These are phyloP conservation scores for Apeltes quadracus DNA, from an alignment of 2,113 vertebrate species.

Conservation along the genomic window DNA sequence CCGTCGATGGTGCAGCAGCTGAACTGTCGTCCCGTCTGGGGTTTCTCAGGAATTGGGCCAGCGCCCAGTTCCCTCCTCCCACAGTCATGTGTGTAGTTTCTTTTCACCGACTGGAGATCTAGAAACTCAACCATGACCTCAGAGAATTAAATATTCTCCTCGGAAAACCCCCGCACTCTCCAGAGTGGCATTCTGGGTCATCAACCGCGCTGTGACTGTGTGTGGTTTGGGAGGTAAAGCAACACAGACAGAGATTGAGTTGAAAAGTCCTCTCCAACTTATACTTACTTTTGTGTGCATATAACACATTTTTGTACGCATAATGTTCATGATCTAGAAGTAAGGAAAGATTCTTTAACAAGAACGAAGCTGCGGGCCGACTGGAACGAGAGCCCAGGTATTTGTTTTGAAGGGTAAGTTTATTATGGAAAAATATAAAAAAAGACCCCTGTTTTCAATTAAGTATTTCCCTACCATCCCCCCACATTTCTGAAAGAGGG, in stretches of 20 bases:
- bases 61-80: slow-evolving; percentile 56
- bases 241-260: slow-evolving; percentile 4
- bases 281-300: slow-evolving; percentile 5
- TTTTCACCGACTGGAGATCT: slow-evolving; percentile 58
- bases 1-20: slow-evolving; percentile 36
- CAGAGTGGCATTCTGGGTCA: slow-evolving; percentile 43
- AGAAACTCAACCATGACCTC: slow-evolving; percentile 68
- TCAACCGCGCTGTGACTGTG: slow-evolving; percentile 47
- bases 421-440: slow-evolving; percentile 79
- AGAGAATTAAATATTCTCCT: slow-evolving; percentile 66
- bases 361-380: slow-evolving; percentile 31
- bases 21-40: slow-evolving; percentile 24
- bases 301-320: slow-evolving; percentile 32
- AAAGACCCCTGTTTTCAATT: slow-evolving; percentile 78
- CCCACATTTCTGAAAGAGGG: slow-evolving; percentile 46
- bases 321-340: slow-evolving; percentile 31
- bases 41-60: slow-evolving; percentile 42
- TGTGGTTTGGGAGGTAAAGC: slow-evolving; percentile 15
- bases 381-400: slow-evolving; percentile 68
- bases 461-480: slow-evolving; percentile 64
- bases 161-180: slow-evolving; percentile 66
- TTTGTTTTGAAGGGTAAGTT: slow-evolving; percentile 76
- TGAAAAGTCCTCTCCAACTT: slow-evolving; percentile 20
- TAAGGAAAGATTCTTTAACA: slow-evolving; percentile 52
- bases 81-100: slow-evolving; percentile 43